Evolutionary conservation across 92 coral and sea anemone genomes (phyloP).

Genomic region (Parazoanthus atlanticus): DNA sequence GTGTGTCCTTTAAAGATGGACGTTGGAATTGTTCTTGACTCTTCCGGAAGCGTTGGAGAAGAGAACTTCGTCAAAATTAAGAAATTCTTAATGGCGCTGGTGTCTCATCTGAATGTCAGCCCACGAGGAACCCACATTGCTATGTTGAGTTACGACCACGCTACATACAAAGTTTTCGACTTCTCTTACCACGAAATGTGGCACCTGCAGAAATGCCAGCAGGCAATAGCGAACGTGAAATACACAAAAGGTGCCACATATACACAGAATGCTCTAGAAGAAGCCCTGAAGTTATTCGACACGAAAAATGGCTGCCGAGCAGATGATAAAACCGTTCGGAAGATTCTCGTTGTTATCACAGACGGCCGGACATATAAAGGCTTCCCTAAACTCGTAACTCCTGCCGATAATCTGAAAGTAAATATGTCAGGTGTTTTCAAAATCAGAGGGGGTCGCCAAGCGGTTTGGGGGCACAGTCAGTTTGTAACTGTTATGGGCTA

Average conservation of each 20-base stretch:
- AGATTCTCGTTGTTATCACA: conserved; percentile 16
- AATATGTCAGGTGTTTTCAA: neutral
- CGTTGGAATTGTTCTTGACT: conserved; percentile 37
- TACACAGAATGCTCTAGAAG: neutral
- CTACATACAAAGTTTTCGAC: conserved; percentile 8
- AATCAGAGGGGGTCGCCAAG: neutral
- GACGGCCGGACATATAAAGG: conserved; percentile 4
- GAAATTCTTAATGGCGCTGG: conserved; percentile 3
- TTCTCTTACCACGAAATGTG: conserved; percentile 1
- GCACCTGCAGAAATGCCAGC: neutral
- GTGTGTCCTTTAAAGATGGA: conserved; percentile 31
- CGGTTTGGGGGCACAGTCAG: neutral
- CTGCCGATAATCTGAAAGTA: conserved; percentile 4
- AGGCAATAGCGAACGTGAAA: neutral
- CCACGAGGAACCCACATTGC: conserved; percentile 20
- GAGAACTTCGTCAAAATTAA: conserved; percentile 19
- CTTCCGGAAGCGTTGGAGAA: conserved; percentile 26
- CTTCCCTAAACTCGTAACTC: neutral
- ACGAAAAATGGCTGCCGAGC: conserved; percentile 11
- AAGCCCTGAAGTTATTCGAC: conserved; percentile 11
- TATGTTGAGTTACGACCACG: conserved; percentile 26
- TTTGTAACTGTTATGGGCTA: too few relatives aligned
- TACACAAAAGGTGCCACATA: conserved; percentile 15
- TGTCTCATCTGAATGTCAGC: conserved; percentile 17
- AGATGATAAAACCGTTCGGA: neutral